phyloP scores from a whole-genome alignment of 2,888 invertebrate genomes.

The Homarus gammarus region DNA sequence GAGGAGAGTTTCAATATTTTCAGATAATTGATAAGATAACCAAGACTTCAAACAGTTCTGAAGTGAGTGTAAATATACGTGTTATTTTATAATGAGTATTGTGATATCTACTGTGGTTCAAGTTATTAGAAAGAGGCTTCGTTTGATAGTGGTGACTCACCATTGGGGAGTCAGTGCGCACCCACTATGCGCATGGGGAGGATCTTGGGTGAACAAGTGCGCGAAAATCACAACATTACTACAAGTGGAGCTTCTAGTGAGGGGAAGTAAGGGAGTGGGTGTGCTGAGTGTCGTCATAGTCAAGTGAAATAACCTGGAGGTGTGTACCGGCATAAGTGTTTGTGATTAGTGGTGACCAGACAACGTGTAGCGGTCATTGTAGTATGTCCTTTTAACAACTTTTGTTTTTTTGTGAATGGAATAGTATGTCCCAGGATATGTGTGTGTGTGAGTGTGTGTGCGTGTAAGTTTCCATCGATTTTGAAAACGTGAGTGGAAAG shows the following conservation, averaged over 20 bases:
- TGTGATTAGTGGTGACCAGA: neutral
- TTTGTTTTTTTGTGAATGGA: slow-evolving; percentile 34
- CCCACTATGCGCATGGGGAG: slow-evolving; percentile 15
- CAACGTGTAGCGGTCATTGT: neutral
- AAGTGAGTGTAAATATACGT: no score
- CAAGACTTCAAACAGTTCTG: no score
- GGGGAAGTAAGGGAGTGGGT: slow-evolving; percentile 6
- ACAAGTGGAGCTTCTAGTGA: slow-evolving; percentile 34
- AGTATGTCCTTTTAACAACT: neutral
- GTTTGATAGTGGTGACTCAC: neutral
- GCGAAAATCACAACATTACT: slow-evolving; percentile 44
- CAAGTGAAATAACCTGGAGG: neutral
- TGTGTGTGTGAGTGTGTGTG: neutral
- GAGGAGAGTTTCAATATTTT: neutral
- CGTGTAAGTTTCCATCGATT: slow-evolving; percentile 38
- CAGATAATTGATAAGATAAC: no score
- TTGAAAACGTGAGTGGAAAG: slow-evolving; percentile 25
- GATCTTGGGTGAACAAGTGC: slow-evolving; percentile 22
- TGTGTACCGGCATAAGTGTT: neutral
- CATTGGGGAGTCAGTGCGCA: slow-evolving; percentile 1
- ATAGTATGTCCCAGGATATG: slow-evolving; percentile 23
- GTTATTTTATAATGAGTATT: no score
- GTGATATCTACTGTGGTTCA: no score
- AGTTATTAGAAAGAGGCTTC: neutral
- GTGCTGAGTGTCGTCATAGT: neutral